Evolutionary conservation across 2,888 invertebrate species (phyloP).

Genomic region (Salpingus planirostris): DNA sequence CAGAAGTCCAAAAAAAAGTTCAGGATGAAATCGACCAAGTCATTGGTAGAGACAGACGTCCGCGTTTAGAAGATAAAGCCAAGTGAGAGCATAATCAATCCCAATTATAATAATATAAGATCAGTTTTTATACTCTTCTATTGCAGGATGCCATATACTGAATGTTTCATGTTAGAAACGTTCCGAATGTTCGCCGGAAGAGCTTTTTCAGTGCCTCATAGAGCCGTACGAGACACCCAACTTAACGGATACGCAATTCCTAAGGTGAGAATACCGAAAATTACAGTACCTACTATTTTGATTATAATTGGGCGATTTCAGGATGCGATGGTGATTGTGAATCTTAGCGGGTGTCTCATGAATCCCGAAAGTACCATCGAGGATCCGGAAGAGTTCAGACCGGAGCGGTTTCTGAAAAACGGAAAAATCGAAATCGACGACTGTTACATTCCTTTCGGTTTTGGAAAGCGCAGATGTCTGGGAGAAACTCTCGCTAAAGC

Average conservation of each 20-base stretch:
- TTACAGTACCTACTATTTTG: not conserved
- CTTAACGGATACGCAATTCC: conserved; percentile 67
- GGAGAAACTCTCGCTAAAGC: conserved; percentile 71
- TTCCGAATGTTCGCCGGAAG: conserved; percentile 72
- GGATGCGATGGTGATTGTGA: conserved; percentile 74
- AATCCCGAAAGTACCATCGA: conserved; percentile 54
- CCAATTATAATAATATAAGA: conserved; percentile 1
- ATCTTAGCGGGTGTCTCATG: conserved; percentile 65
- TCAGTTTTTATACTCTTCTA: not conserved
- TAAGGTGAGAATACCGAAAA: conserved; percentile 47
- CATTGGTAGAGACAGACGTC: conserved; percentile 59
- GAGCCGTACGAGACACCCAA: conserved; percentile 62
- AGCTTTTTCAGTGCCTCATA: conserved; percentile 71
- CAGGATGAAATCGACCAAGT: conserved; percentile 70
- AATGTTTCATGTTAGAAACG: conserved; percentile 68
- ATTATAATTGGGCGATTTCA: conserved; percentile 35
- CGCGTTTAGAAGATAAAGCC: conserved; percentile 60
- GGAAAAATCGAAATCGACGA: conserved; percentile 54
- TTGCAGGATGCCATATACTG: conserved; percentile 68
- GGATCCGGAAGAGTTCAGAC: conserved; percentile 62
- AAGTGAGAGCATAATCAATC: conserved; percentile 50
- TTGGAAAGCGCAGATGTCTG: conserved; percentile 72
- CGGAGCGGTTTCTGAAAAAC: conserved; percentile 62
- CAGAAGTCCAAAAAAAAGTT: conserved; percentile 63
- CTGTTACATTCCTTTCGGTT: conserved; percentile 67